Evolutionary conservation across 1,140 invertebrate genomes (phyloP), one percentile per base, ranked within the genome.

Genomic region (Ceratitis capitata): DNA sequence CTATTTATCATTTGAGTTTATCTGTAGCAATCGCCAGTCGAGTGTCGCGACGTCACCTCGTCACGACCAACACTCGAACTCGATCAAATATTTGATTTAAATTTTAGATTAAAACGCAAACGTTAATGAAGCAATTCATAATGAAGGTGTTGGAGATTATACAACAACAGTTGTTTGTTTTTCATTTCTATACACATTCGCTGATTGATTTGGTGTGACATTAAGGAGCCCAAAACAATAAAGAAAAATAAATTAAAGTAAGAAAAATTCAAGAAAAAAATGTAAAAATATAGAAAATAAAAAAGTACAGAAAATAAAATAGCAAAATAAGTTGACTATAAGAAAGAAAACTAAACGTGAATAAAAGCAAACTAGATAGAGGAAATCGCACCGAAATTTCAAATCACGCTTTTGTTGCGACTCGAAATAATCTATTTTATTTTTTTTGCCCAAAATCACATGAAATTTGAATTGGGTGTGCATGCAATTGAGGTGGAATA

Each of bases 61-160:
- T n/a, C n/a, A n/a, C n/a, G n/a, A 64, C 58, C 58, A 23, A 32
- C 58, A 64, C 58, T 64, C 58, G 58, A 64, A 64, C 58, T 64
- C 58, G 58, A 64, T 64, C 58, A 64, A 64, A 64, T 64, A 64
- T 64, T 64, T 64, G 58, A 64, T 64, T 64, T 64, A 64, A 64
- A 64, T 35, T 64, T 64, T 64, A 29, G 29, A 32, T 29, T 64
- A 29, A 64, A 64, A 64, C 32, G 58, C 29, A 32, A 64, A 64
- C 58, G 58, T 32, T 64, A 64, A 64, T 64, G 58, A 64, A 64
- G 58, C 29, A 64, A 64, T 64, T 64, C 58, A 64, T 35, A 29
- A 29, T 64, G 58, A 64, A 64, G 29, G 58, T 29, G 58, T 64
- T 64, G 58, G 58, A n/a, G n/a, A n/a, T 9, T 32, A 64, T 10